A percentile compares a stretch with the other conserved stretches of the same genome.
Conservation (phyloP, 1,140 invertebrate species). For the Drosophila sechellia region DNA sequence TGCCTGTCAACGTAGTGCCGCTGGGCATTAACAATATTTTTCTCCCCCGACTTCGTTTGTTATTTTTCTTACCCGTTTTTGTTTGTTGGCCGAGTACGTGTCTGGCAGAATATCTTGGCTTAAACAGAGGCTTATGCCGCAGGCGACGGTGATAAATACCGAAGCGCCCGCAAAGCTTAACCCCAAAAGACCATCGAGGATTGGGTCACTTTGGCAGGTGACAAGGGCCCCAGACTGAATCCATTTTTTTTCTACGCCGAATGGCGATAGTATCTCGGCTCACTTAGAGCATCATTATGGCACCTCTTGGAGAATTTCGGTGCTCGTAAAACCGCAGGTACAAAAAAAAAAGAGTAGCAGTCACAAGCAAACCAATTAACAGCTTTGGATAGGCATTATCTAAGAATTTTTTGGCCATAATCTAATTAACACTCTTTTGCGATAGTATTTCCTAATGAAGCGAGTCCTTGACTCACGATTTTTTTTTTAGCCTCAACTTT, state of each 20-base stretch:
- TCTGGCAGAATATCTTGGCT: conserved; percentile 33
- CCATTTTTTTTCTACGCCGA: conserved; percentile 33
- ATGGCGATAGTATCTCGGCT: conserved; percentile 57
- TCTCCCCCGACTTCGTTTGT: conserved; percentile 3
- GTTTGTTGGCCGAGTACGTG: conserved; percentile 32
- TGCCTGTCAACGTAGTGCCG: conserved; percentile 47
- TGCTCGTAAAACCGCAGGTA: background rate
- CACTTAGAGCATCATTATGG: conserved; percentile 58
- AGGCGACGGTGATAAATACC: conserved; percentile 39
- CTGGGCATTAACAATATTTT: conserved; percentile 51
- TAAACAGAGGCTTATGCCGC: conserved; percentile 15
- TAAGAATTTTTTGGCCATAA: conserved; percentile 32
- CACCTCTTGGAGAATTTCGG: conserved; percentile 46
- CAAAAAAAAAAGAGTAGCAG: background rate
- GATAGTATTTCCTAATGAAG: conserved; percentile 44
- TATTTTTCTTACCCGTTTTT: background rate
- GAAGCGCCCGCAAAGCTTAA: conserved; percentile 31
- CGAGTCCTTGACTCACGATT: conserved; percentile 14
- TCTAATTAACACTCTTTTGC: conserved; percentile 34
- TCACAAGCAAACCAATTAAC: conserved; percentile 48
- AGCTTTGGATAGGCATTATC: conserved; percentile 22
- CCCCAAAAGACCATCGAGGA: conserved; percentile 10
- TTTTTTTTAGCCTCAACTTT: conserved; percentile 19
- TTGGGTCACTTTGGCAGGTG: conserved; percentile 55
- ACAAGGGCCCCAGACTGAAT: conserved; percentile 28